Base-by-base conservation (phyloP, 1,140 invertebrate species). In the Halesus radiatus region DNA sequence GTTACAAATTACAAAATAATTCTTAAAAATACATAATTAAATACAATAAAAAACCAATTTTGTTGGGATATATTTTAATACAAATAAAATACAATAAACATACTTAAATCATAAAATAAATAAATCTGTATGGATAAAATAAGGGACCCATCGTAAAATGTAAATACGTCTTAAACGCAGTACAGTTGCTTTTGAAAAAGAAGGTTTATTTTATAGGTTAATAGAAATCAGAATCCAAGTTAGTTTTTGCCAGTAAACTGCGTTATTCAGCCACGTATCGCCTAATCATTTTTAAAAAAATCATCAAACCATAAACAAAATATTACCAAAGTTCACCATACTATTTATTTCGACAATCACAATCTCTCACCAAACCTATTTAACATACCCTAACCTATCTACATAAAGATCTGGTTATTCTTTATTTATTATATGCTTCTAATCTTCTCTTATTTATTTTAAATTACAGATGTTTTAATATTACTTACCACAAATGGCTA, bases 161-260 rank as follows among this genome's bases (percentile, higher is more conserved):
- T 82, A 80, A 80, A 80, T 82, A 80, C 75, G 66, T 77, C 78
- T 70, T 56, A 26, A 80, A 82, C 81, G 81, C 81, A 82, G 76
- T 77, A 80, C 78, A 82, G 81, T 80, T 82, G 81, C 81, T 76
- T 66, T 50, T 16, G 50, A 23, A 66, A 56, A 56, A 56, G n/a
- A 23, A 70, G 32, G 18, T 50, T 70, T 70, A 50, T 50, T n/a
- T 50, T 22, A 22, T 7, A 50, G 7, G 66, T 70, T 70, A 70
- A 70, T 50, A 45, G 37, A 70, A 20, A 22, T 50, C 13, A 70
- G n/a, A 66, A n/a, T 66, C 16, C 62, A 29, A 70, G 37, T 70
- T 70, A 70, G 37, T 70, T 29, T 1, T 70, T 70, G 5, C 29
- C 10, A 29, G 62, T 26, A 66, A 22, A 70, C 45, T 37, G 66